Conservation (phyloP, 1,140 invertebrate genomes). For the Teleogryllus occipitalis region DNA sequence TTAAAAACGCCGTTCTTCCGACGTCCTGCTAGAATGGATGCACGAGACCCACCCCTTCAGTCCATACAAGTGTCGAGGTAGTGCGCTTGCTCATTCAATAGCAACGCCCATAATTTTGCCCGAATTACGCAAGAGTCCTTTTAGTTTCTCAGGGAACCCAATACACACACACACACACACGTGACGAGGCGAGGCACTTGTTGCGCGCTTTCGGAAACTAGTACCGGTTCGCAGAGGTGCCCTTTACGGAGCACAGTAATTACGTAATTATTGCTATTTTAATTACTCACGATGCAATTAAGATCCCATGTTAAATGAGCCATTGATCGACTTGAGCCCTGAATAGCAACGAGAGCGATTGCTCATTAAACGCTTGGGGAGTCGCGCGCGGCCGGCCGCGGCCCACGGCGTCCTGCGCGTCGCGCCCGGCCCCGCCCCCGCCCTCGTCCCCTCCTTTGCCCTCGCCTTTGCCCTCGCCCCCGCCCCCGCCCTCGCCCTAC, state of each 20-base stretch:
- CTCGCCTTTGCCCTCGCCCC: background rate
- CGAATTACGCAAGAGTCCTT: too few species aligned
- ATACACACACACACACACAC: too few species aligned
- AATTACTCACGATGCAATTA: slow-evolving; percentile 1
- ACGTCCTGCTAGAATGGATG: too few species aligned
- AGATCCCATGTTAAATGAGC: background rate
- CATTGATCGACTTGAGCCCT: background rate
- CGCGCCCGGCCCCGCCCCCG: too few species aligned
- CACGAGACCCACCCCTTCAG: too few species aligned
- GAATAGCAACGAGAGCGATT: background rate
- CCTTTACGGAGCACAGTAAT: background rate
- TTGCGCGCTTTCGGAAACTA: background rate
- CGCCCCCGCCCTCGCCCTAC: too few species aligned
- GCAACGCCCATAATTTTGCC: too few species aligned
- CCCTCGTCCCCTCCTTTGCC: background rate
- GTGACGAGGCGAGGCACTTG: background rate
- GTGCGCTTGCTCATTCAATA: too few species aligned
- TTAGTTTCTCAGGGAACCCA: too few species aligned
- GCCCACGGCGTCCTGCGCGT: background rate
- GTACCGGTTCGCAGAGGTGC: background rate
- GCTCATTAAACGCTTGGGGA: background rate
- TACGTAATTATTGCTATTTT: slow-evolving; percentile 2
- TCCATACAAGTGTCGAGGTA: too few species aligned
- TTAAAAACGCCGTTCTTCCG: too few species aligned
- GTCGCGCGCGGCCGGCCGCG: background rate